These are phyloP conservation scores for Prionace glauca DNA, from an alignment of 2,797 vertebrate species.

Conservation along the genomic window DNA sequence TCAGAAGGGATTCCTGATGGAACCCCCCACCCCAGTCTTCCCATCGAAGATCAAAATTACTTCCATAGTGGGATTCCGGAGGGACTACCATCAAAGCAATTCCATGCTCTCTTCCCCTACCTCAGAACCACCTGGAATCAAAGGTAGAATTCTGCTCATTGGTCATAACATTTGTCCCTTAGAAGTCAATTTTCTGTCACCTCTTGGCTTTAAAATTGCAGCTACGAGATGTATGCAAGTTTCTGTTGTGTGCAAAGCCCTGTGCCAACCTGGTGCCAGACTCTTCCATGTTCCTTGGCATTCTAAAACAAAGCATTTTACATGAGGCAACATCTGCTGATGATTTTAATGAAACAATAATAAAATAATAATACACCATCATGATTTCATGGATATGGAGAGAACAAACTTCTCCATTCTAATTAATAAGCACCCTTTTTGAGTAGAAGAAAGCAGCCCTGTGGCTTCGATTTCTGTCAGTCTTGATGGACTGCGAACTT, in stretches of 20 bases:
- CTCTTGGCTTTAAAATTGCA: not conserved
- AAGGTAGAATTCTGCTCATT: not conserved
- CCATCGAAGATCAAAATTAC: too few relatives aligned
- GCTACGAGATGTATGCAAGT: not conserved
- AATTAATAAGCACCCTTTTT: not conserved
- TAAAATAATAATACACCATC: not conserved
- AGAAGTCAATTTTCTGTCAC: not conserved
- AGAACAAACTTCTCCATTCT: not conserved
- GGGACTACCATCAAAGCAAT: too few relatives aligned
- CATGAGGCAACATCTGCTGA: not conserved
- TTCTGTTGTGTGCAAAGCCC: too few relatives aligned
- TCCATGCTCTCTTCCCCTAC: too few relatives aligned
- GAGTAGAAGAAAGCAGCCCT: not conserved
- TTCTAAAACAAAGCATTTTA: not conserved
- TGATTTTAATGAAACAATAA: not conserved
- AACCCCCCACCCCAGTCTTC: too few relatives aligned
- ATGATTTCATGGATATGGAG: not conserved
- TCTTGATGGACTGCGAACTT: not conserved
- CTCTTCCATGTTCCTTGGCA: not conserved
- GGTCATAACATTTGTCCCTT: not conserved
- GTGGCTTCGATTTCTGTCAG: not conserved
- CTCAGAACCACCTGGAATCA: too few relatives aligned
- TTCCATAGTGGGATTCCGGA: too few relatives aligned
- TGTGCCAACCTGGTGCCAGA: too few relatives aligned
- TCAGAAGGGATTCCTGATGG: too few relatives aligned